phyloP scores from a whole-genome alignment of 2,113 vertebrate species.

The Ophthalmolycus amberensis region DNA sequence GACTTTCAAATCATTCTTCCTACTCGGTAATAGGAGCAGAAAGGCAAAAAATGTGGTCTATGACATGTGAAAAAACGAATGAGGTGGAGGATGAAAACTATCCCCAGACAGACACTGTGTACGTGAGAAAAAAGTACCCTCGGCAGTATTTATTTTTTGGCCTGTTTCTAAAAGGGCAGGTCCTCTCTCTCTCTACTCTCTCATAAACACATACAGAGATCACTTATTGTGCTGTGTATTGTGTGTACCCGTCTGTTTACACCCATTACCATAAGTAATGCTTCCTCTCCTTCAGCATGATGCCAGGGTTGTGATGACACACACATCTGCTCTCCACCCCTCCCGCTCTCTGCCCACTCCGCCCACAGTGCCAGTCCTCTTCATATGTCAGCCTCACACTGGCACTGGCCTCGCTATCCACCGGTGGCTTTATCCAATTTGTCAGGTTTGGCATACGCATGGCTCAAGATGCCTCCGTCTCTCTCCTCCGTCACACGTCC shows the following conservation, averaged over 20 bases:
- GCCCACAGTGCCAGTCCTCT: constrained; percentile 50
- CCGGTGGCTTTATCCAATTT: constrained; percentile 75
- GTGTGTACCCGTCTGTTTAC: constrained; percentile 26
- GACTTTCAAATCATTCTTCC: constrained; percentile 43
- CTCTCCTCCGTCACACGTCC: constrained; percentile 15
- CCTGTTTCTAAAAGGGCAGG: constrained; percentile 29
- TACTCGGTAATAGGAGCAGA: constrained; percentile 18
- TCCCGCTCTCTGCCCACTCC: constrained; percentile 39
- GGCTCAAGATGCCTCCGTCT: constrained; percentile 42
- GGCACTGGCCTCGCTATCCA: constrained; percentile 52
- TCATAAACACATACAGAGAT: neutral
- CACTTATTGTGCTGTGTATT: neutral
- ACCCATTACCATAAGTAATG: constrained; percentile 40
- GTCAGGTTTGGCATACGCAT: constrained; percentile 63
- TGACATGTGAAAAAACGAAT: constrained; percentile 44
- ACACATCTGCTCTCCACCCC: constrained; percentile 60
- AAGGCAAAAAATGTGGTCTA: constrained; percentile 22
- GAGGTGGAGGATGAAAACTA: constrained; percentile 46
- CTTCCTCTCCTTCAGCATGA: constrained; percentile 45
- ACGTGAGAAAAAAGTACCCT: constrained; percentile 34
- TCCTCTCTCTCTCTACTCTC: neutral
- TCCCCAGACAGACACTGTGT: constrained; percentile 31
- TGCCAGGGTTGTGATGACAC: constrained; percentile 48
- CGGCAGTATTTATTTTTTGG: constrained; percentile 16
- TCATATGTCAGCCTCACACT: constrained; percentile 63